Conservation (phyloP, 2,797 vertebrate species). For the Alectoris magna region DNA sequence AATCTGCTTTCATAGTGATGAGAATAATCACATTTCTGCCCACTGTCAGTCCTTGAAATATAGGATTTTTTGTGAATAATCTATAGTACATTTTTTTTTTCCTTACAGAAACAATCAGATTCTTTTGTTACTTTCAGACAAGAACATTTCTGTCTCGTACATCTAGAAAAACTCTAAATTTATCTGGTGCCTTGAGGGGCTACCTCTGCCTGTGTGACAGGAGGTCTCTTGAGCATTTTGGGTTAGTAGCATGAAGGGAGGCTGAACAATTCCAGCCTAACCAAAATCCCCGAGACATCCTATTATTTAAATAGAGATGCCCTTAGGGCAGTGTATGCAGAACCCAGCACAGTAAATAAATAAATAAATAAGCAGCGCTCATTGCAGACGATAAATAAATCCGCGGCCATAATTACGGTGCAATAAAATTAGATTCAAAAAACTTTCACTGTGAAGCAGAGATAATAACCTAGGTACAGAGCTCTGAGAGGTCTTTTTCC, state of each 20-base stretch:
- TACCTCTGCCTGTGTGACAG: constrained; percentile 61
- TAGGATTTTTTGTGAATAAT: constrained; percentile 55
- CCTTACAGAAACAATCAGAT: constrained; percentile 40
- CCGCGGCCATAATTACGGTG: background rate
- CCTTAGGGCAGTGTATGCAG: constrained; percentile 40
- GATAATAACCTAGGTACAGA: background rate
- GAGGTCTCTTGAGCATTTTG: constrained; percentile 58
- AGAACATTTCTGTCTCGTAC: constrained; percentile 49
- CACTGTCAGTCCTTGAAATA: constrained; percentile 44
- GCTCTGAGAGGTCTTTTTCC: background rate
- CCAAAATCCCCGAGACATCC: constrained; percentile 25
- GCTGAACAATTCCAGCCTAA: constrained; percentile 42
- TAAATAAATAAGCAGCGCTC: background rate
- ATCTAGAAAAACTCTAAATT: constrained; percentile 53
- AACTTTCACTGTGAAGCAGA: background rate
- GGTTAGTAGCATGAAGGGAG: constrained; percentile 23
- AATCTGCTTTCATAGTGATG: constrained; percentile 59
- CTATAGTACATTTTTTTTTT: constrained; percentile 5
- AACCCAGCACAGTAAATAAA: constrained; percentile 7
- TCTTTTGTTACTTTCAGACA: constrained; percentile 46
- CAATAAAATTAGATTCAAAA: background rate
- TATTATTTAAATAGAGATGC: constrained; percentile 58
- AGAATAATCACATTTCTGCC: constrained; percentile 44
- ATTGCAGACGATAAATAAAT: background rate
- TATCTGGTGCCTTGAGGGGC: constrained; percentile 54